These are phyloP conservation scores for Lateolabrax maculatus DNA, from an alignment of 2,797 vertebrate species.

Conservation along the genomic window DNA sequence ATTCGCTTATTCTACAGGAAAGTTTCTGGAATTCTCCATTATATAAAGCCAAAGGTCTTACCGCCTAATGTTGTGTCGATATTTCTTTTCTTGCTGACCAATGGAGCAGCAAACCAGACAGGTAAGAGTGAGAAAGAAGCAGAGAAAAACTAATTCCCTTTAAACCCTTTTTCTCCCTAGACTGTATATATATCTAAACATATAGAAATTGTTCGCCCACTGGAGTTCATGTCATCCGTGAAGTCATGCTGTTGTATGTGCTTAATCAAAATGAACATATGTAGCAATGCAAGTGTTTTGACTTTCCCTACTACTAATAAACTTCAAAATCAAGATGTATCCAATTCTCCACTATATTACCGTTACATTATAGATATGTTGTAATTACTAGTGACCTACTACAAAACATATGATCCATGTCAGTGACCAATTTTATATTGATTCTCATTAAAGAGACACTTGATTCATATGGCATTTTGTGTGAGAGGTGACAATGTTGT, in stretches of 20 bases:
- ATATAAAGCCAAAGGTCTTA: slow-evolving; percentile 72
- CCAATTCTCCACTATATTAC: not conserved
- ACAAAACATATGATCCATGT: not conserved
- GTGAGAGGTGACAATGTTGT: not conserved
- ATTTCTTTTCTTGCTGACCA: slow-evolving; percentile 90
- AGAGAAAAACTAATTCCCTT: slow-evolving; percentile 42
- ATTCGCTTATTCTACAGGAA: slow-evolving; percentile 34
- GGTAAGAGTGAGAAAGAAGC: slow-evolving; percentile 88
- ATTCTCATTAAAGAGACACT: slow-evolving; percentile 7
- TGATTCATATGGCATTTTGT: not conserved
- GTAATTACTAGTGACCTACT: not conserved
- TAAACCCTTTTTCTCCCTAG: not conserved
- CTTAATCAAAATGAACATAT: not conserved
- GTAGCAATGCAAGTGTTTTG: not conserved
- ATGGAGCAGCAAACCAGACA: slow-evolving; percentile 99
- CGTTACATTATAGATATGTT: not conserved
- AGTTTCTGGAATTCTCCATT: slow-evolving; percentile 65
- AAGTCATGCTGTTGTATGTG: slow-evolving; percentile 16
- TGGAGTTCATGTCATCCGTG: slow-evolving; percentile 2
- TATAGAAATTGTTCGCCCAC: slow-evolving; percentile 6
- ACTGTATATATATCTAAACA: slow-evolving; percentile 27
- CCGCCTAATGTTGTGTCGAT: slow-evolving; percentile 87
- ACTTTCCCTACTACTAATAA: not conserved
- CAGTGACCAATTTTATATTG: not conserved
- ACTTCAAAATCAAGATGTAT: not conserved